Evolutionary conservation across 2,113 vertebrate genomes (phyloP).

Genomic region (Macquaria ambigua): DNA sequence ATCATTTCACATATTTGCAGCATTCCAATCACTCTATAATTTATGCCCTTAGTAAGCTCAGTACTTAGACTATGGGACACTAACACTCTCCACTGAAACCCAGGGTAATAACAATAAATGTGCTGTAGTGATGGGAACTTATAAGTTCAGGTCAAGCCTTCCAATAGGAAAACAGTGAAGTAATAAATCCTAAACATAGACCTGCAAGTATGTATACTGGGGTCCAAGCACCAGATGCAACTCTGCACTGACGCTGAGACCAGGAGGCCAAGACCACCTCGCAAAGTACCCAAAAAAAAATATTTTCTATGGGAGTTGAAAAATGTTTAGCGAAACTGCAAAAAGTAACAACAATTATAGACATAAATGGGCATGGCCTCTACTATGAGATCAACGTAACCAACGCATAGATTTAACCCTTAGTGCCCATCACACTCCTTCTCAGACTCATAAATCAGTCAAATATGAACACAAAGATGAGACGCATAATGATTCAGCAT

Average conservation of each 20-base stretch:
- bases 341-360: too few relatives aligned
- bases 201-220: neutral
- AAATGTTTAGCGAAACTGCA: neutral
- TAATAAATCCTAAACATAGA: neutral
- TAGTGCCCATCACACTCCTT: too few relatives aligned
- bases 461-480: too few relatives aligned
- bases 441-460: too few relatives aligned
- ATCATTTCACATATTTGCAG: conserved; percentile 65
- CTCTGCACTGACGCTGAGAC: neutral
- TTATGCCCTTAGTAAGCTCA: conserved; percentile 45
- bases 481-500: too few relatives aligned
- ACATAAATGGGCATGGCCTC: too few relatives aligned
- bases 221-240: neutral
- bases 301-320: neutral
- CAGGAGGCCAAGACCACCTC: neutral
- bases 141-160: conserved; percentile 3
- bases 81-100: conserved; percentile 37
- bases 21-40: conserved; percentile 62
- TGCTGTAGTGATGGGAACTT: conserved; percentile 29
- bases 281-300: neutral
- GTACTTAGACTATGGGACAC: conserved; percentile 34
- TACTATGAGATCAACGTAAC: too few relatives aligned
- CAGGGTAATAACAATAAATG: conserved; percentile 49
- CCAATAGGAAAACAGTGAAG: neutral
- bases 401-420: too few relatives aligned